Percentiles rank a stretch among this genome's conserved stretches.
Evolutionary conservation across 2,888 invertebrate genomes (phyloP).

Genomic region (Latheticus oryzae): DNA sequence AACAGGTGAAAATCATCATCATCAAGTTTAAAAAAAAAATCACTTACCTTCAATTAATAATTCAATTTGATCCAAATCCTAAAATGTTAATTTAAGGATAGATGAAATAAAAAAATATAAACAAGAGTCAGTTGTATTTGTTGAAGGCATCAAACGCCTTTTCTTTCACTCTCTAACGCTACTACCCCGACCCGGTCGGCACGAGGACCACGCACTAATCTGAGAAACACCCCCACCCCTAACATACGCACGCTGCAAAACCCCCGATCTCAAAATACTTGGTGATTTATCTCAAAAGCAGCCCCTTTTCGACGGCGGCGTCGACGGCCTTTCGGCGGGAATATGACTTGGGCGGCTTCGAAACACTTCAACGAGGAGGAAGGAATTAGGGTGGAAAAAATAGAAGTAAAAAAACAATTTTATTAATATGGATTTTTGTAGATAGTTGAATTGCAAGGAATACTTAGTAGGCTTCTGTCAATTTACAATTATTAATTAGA

Average conservation of each 20-base stretch:
- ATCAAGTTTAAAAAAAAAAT: slow-evolving; percentile 9
- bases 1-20: slow-evolving; percentile 21
- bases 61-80: not conserved
- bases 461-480: too few relatives aligned
- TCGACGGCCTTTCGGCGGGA: slow-evolving; percentile 35
- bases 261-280: slow-evolving; percentile 58
- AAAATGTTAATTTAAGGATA: slow-evolving; percentile 16
- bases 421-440: too few relatives aligned
- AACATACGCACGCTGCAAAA: slow-evolving; percentile 47
- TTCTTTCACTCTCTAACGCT: slow-evolving; percentile 35
- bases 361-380: too few relatives aligned
- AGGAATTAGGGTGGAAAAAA: too few relatives aligned
- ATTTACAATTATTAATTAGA: too few relatives aligned
- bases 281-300: slow-evolving; percentile 58
- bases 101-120: slow-evolving; percentile 41
- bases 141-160: slow-evolving; percentile 38
- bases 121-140: slow-evolving; percentile 29
- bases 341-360: slow-evolving; percentile 42
- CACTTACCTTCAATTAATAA: slow-evolving; percentile 5
- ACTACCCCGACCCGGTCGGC: slow-evolving; percentile 41
- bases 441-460: too few relatives aligned
- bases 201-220: slow-evolving; percentile 58
- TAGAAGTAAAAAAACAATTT: too few relatives aligned
- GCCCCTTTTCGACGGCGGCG: too few relatives aligned
- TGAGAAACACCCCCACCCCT: slow-evolving; percentile 55